A percentile compares a stretch with the other conserved stretches of the same genome.
Conservation (phyloP, 1,140 invertebrate genomes). For the Drosophila rufa region DNA sequence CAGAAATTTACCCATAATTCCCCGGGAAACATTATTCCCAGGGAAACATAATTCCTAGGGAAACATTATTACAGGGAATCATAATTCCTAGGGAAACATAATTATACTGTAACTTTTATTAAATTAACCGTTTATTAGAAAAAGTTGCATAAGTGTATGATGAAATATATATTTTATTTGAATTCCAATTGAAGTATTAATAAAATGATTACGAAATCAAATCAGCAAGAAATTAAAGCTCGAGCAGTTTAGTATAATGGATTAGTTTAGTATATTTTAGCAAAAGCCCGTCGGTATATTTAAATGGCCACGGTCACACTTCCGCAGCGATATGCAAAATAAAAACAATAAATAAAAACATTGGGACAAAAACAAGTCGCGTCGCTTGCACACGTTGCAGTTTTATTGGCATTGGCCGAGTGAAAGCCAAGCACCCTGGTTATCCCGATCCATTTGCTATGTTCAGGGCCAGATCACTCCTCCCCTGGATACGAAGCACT, state of each 20-base stretch:
- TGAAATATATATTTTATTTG: no score
- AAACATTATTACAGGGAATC: no score
- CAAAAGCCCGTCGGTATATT: conserved; percentile 9
- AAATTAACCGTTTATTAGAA: no score
- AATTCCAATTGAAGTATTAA: no score
- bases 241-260: neutral
- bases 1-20: no score
- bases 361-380: conserved; percentile 13
- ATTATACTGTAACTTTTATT: no score
- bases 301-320: conserved; percentile 16
- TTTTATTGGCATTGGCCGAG: conserved; percentile 33
- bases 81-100: no score
- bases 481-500: conserved; percentile 61
- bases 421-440: conserved; percentile 19
- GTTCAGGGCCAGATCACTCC: conserved; percentile 59
- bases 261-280: conserved; percentile 3
- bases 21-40: no score
- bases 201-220: no score
- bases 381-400: conserved; percentile 55
- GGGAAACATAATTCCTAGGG: no score
- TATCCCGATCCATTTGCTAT: conserved; percentile 51
- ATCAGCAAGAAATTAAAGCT: neutral
- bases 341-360: conserved; percentile 47
- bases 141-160: no score
- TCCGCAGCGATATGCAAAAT: conserved; percentile 33